These are phyloP conservation scores for Hozukius guyotensis DNA, from an alignment of 2,797 vertebrate genomes.

Conservation along the genomic window DNA sequence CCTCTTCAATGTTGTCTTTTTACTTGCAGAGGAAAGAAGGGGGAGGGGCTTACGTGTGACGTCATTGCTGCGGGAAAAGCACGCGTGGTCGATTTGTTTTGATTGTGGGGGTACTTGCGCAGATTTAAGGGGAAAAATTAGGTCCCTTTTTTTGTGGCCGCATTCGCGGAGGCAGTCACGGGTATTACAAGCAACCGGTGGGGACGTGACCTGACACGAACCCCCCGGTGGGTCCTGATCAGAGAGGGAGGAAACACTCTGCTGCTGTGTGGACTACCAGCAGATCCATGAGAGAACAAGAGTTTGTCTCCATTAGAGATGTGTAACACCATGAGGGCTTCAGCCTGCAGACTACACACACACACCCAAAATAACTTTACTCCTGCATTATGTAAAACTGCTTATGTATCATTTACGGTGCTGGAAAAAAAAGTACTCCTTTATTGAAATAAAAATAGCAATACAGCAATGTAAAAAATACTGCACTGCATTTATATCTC, in stretches of 20 bases:
- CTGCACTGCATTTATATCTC: background rate
- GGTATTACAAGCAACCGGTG: background rate
- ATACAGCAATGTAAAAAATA: background rate
- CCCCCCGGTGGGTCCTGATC: conserved; percentile 13
- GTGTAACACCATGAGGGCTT: background rate
- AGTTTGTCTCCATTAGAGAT: background rate
- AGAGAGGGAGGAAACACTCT: conserved; percentile 13
- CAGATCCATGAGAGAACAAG: conserved; percentile 6
- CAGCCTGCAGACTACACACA: conserved; percentile 15
- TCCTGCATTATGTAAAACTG: background rate
- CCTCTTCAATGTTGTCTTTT: conserved; percentile 47
- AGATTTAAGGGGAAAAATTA: background rate
- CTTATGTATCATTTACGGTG: background rate
- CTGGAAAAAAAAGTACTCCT: background rate
- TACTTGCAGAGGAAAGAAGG: conserved; percentile 58
- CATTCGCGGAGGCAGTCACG: background rate
- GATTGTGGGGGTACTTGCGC: conserved; percentile 68
- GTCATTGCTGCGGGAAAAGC: conserved; percentile 84
- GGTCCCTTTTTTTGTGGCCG: too few relatives aligned
- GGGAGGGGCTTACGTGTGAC: conserved; percentile 76
- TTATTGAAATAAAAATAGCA: background rate
- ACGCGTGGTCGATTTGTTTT: conserved; percentile 87
- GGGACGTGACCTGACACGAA: conserved; percentile 31
- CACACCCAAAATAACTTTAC: background rate
- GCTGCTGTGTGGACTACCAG: background rate